phyloP scores from a whole-genome alignment of 2,888 invertebrate species.

The Glyphotaelius pellucidus region DNA sequence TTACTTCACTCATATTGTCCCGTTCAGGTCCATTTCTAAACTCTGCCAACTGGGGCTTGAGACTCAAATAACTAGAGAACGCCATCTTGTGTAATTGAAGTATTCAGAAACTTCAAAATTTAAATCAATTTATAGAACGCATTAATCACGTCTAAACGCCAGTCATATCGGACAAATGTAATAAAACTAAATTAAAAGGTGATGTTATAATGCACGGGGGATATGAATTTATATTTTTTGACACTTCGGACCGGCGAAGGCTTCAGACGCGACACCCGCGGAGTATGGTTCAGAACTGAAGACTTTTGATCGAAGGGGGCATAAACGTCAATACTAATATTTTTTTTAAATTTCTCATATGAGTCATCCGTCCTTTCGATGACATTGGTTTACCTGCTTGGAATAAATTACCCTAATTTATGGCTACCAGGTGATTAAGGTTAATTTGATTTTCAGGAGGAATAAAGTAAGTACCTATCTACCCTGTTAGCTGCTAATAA shows the following conservation, averaged over 20 bases:
- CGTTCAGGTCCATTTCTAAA: constrained; percentile 75
- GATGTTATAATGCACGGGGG: constrained; percentile 38
- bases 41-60: constrained; percentile 76
- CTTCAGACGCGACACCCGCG: constrained; percentile 56
- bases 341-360: background rate
- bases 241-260: constrained; percentile 53
- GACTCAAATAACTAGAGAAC: constrained; percentile 67
- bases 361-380: background rate
- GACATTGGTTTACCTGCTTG: constrained; percentile 22
- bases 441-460: background rate
- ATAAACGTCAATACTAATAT: background rate
- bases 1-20: constrained; percentile 76
- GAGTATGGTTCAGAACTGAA: constrained; percentile 56
- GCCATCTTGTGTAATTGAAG: constrained; percentile 62
- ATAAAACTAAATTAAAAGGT: constrained; percentile 12
- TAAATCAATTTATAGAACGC: background rate
- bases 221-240: background rate
- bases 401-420: background rate
- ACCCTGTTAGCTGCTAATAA: background rate
- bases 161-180: constrained; percentile 34
- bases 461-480: background rate
- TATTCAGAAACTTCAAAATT: background rate
- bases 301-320: background rate
- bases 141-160: constrained; percentile 36
- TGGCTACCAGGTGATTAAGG: background rate